These are phyloP conservation scores for Diaperis boleti DNA, from an alignment of 2,888 invertebrate genomes.

Conservation along the genomic window DNA sequence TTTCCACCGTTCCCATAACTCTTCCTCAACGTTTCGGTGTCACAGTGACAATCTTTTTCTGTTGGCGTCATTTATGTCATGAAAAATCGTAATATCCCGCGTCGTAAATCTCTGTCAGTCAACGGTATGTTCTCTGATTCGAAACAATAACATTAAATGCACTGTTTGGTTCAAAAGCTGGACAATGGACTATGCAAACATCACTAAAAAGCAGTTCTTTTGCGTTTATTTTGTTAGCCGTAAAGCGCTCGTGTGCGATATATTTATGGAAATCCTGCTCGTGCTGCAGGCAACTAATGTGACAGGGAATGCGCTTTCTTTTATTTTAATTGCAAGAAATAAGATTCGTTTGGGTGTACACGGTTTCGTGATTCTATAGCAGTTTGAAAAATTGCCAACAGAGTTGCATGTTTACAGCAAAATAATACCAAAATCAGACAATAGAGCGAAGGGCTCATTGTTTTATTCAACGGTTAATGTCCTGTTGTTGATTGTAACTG, in stretches of 20 bases:
- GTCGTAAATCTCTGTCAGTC: constrained; percentile 35
- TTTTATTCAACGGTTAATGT: constrained; percentile 15
- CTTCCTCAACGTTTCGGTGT: constrained; percentile 21
- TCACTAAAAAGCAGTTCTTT: constrained; percentile 26
- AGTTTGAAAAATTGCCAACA: constrained; percentile 31
- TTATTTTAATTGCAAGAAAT: constrained; percentile 24
- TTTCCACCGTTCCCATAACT: constrained; percentile 10
- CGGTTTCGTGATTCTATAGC: constrained; percentile 15
- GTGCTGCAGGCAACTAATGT: constrained; percentile 20
- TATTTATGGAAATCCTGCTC: constrained; percentile 27
- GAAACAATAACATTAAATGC: constrained; percentile 37
- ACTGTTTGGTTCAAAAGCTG: constrained; percentile 33
- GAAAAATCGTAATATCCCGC: constrained; percentile 34
- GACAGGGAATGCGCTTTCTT: constrained; percentile 18
- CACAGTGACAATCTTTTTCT: constrained; percentile 23
- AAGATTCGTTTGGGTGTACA: constrained; percentile 22
- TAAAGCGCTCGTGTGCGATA: constrained; percentile 14
- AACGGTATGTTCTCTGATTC: constrained; percentile 20
- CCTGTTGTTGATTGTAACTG: not conserved
- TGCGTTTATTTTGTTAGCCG: constrained; percentile 5
- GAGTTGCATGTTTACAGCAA: constrained; percentile 28
- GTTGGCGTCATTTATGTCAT: constrained; percentile 28
- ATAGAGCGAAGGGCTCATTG: constrained; percentile 10
- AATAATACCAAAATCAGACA: constrained; percentile 12
- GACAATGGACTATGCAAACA: constrained; percentile 24